These are phyloP conservation scores for Clupea harengus DNA, from an alignment of 2,113 vertebrate genomes.

Conservation along the genomic window DNA sequence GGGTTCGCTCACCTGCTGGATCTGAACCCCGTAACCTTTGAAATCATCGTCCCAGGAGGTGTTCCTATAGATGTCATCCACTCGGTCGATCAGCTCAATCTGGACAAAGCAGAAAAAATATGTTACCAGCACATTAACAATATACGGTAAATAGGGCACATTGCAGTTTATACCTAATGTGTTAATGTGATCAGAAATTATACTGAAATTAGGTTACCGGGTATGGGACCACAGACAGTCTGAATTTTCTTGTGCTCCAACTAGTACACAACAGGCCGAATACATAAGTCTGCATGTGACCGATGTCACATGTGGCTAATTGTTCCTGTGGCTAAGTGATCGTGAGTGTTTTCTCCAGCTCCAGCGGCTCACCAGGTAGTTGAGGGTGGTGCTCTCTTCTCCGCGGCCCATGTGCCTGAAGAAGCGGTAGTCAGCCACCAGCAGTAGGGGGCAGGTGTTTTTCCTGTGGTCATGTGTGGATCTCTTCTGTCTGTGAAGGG, in stretches of 20 bases:
- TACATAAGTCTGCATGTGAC: not conserved
- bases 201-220: not conserved
- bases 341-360: not conserved
- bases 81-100: conserved; percentile 97
- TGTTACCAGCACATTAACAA: not conserved
- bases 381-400: conserved; percentile 94
- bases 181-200: not conserved
- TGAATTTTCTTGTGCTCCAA: not conserved
- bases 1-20: conserved; percentile 82
- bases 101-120: conserved; percentile 52
- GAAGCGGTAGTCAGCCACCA: conserved; percentile 96
- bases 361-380: conserved; percentile 83
- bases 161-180: too few relatives aligned
- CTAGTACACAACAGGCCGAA: not conserved
- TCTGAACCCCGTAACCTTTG: conserved; percentile 94
- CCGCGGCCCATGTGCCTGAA: conserved; percentile 89
- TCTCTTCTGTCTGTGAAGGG: conserved; percentile 74
- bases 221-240: not conserved
- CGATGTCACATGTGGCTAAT: too few relatives aligned
- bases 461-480: conserved; percentile 72
- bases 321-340: too few relatives aligned
- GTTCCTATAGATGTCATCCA: conserved; percentile 96
- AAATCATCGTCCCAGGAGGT: conserved; percentile 92
- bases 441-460: conserved; percentile 90
- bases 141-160: not conserved